phyloP scores from a whole-genome alignment of 2,797 vertebrate species.

The Tenualosa thibaudeaui region DNA sequence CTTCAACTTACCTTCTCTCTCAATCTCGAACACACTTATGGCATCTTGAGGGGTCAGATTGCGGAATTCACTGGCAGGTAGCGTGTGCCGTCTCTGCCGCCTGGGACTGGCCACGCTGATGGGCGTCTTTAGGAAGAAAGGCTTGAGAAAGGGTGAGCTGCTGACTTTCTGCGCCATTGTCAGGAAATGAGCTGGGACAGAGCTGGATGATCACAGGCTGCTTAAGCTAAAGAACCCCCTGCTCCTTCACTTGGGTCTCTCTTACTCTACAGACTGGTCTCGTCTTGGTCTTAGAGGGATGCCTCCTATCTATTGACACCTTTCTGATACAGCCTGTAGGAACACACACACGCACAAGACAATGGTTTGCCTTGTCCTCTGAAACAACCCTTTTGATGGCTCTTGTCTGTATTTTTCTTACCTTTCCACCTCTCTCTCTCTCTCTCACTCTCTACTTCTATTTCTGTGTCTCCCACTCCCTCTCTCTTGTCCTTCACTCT shows the following conservation, averaged over 20 bases:
- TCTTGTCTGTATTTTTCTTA: background rate
- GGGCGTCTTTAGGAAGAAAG: conserved; percentile 70
- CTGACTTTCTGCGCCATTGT: conserved; percentile 69
- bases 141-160: conserved; percentile 70
- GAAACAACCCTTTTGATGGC: background rate
- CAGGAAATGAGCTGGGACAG: background rate
- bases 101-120: conserved; percentile 57
- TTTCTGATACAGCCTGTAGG: background rate
- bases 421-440: background rate
- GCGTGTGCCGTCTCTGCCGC: conserved; percentile 74
- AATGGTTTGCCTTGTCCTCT: background rate
- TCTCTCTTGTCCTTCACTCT: conserved; percentile 35
- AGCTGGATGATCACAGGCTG: background rate
- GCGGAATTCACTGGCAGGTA: conserved; percentile 80
- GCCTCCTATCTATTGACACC: background rate
- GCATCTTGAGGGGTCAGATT: conserved; percentile 79
- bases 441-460: background rate
- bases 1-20: conserved; percentile 71
- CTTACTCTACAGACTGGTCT: background rate
- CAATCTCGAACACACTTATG: conserved; percentile 82
- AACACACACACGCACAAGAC: background rate
- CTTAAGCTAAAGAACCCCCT: background rate
- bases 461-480: conserved; percentile 37
- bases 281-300: background rate
- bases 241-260: background rate